Conservation (phyloP, 2,113 vertebrate genomes). For the Jaculus jaculus region DNA sequence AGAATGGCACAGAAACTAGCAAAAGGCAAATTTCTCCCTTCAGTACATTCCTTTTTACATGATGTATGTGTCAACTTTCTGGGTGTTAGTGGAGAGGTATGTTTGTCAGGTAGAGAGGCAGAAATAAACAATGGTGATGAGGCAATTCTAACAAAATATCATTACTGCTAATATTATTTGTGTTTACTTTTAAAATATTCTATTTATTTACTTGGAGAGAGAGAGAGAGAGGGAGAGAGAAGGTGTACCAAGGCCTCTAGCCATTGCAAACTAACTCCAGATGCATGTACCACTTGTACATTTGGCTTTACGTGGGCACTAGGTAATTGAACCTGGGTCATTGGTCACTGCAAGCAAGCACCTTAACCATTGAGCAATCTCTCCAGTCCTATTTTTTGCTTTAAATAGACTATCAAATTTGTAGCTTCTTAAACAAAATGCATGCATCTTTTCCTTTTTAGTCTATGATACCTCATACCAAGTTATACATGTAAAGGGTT, state of each 20-base stretch:
- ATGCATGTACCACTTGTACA: no score
- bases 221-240: no score
- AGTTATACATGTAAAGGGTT: background rate
- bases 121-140: background rate
- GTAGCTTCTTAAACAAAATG: background rate
- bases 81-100: no score
- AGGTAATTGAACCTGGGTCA: no score
- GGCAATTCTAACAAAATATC: background rate
- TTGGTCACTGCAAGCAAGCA: no score
- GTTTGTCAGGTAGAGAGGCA: background rate
- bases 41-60: background rate
- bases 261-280: no score
- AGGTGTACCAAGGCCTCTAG: no score
- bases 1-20: background rate
- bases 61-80: background rate
- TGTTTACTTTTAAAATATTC: no score
- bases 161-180: no score
- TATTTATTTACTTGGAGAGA: no score
- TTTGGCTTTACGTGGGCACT: no score
- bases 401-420: background rate
- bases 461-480: background rate
- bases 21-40: background rate
- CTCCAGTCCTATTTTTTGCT: background rate
- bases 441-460: background rate
- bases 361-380: no score